Base-by-base conservation (phyloP, 2,113 vertebrate species). In the Mohoua ochrocephala region DNA sequence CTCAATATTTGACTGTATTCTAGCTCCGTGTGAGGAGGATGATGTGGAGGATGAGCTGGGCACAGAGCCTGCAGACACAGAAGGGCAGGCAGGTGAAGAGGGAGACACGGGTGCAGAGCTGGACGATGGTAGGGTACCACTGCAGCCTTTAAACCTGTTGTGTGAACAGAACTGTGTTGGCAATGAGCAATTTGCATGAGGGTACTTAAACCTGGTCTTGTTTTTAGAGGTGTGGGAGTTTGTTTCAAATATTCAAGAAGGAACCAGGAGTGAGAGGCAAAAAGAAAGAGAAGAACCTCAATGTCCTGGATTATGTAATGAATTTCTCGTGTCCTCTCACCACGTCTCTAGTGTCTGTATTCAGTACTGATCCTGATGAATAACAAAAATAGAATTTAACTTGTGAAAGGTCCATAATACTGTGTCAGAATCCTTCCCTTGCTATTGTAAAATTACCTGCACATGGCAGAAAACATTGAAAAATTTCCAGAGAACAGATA, bases 71-170 rank as follows among this genome's bases (percentile, higher is more conserved):
- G 98, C 98, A n/a, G 98, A 98, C 96, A 98, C 98, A 26, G 98
- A 99, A 94, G 95, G 98, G 70, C 99, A 99, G 93, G 98, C 99
- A 24, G 96, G 95, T 18, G 98, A 98, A 42, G 98, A 98, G 56
- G 98, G 98, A 81, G 98, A 98, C 94, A 98, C 98, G 0, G 98
- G 98, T 35, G 99, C 99, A 41, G 99, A 99, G 92, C 97, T 99
- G 97, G 99, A 99, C 69, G 98, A 99, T 35, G 99, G 99, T 99
- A 98, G 60, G 93, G 49, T 53, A 50, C 82, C 85, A 5, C 69
- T 8, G 71, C 47, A 41, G 61, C 50, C 20, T 53, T 88, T 75
- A 45, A 81, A 64, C 27, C 35, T 86, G 1, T 74, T 78, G 26
- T 20, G 14, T 77, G 65, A 91, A 26, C 65, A 84, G 22, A 78